Percentiles rank a stretch among this genome's conserved stretches.
These are phyloP conservation scores for Oxyruncus cristatus DNA, from an alignment of 2,113 vertebrate species.

Conservation along the genomic window DNA sequence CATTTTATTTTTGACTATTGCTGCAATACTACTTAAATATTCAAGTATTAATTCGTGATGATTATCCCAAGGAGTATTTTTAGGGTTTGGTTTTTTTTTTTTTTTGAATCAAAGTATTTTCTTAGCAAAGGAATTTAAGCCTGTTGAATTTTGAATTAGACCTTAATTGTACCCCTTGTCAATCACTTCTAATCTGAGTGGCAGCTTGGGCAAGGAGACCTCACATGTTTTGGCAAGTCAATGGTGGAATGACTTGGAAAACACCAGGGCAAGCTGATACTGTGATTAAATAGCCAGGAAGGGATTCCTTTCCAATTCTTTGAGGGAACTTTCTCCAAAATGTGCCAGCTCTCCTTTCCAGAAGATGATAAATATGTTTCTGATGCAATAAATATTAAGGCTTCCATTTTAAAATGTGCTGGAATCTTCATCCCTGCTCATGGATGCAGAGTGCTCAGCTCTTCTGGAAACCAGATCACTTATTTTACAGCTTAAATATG, in stretches of 20 bases:
- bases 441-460: background rate
- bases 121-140: conserved; percentile 41
- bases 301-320: background rate
- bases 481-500: background rate
- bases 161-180: conserved; percentile 68
- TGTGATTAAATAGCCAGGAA: conserved; percentile 49
- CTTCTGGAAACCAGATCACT: background rate
- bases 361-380: conserved; percentile 13
- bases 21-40: background rate
- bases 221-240: conserved; percentile 45
- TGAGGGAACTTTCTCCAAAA: background rate
- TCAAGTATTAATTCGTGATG: background rate
- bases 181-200: conserved; percentile 47
- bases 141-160: conserved; percentile 53
- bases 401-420: background rate
- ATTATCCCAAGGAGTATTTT: background rate
- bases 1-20: background rate
- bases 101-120: conserved; percentile 55
- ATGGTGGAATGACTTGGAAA: conserved; percentile 31
- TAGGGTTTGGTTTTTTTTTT: background rate
- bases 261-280: background rate
- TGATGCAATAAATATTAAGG: conserved; percentile 23
- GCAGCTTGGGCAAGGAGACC: conserved; percentile 42
- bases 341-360: conserved; percentile 17
- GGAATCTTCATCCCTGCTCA: background rate